Evolutionary conservation across 2,888 invertebrate genomes (phyloP).

Genomic region (Trypoxylon attenuatum): DNA sequence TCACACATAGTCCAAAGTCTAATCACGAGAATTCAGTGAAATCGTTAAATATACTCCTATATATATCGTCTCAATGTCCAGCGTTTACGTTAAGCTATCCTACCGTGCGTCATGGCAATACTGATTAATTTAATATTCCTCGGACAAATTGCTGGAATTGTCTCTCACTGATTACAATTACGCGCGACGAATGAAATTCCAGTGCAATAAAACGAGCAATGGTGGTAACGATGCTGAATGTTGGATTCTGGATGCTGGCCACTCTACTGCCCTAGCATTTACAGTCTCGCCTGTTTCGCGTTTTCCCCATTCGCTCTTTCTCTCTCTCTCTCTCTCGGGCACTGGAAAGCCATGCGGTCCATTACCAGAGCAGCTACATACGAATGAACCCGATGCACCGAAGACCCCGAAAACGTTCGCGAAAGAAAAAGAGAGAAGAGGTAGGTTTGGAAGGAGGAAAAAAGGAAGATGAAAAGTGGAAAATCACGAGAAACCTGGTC

Average conservation of each 20-base stretch:
- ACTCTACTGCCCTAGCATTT: no score
- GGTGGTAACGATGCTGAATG: background rate
- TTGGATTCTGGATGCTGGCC: background rate
- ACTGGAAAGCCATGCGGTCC: background rate
- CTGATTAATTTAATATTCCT: background rate
- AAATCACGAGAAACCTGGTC: background rate
- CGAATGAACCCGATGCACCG: background rate
- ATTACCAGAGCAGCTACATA: background rate
- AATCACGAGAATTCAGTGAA: no score
- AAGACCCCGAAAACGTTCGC: background rate
- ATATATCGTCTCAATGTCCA: no score
- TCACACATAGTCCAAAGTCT: no score
- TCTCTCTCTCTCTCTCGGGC: background rate
- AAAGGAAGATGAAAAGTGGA: background rate
- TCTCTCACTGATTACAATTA: slow-evolving; percentile 33
- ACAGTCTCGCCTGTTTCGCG: background rate
- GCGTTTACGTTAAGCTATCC: no score
- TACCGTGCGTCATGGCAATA: background rate
- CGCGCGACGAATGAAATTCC: slow-evolving; percentile 27
- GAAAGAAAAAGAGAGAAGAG: background rate
- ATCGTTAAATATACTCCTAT: no score
- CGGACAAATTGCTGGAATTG: background rate
- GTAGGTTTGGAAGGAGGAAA: background rate
- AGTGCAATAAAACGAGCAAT: slow-evolving; percentile 26
- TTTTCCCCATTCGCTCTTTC: background rate